Conservation (phyloP, 2,888 invertebrate genomes). For the Willowsia nigromaculata region DNA sequence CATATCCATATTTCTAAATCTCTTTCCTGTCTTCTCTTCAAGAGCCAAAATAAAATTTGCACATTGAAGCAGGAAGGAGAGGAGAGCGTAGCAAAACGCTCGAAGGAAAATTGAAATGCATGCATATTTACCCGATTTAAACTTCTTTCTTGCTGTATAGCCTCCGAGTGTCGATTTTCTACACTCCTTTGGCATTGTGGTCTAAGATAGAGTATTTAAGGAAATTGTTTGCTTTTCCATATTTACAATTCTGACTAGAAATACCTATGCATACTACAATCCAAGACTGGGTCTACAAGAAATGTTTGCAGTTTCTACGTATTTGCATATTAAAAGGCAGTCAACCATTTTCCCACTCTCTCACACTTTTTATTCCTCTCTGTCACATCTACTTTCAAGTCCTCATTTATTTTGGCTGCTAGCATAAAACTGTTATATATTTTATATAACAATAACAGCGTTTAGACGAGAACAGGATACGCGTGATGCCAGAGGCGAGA, state of each 20-base stretch:
- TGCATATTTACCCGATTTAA: background rate
- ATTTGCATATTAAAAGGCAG: background rate
- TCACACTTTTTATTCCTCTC: background rate
- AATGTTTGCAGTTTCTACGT: background rate
- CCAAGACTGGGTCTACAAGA: background rate
- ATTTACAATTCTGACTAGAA: background rate
- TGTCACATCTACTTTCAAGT: no score
- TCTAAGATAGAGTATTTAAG: background rate
- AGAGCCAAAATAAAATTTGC: background rate
- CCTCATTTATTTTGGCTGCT: no score
- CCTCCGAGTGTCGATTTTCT: background rate
- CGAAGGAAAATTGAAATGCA: background rate
- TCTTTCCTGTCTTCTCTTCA: background rate
- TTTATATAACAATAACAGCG: no score
- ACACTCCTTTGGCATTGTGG: background rate
- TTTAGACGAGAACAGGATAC: no score
- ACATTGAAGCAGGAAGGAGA: background rate
- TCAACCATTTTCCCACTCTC: background rate
- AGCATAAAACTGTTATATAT: no score
- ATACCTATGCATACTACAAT: background rate
- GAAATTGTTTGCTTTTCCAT: background rate
- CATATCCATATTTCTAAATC: no score
- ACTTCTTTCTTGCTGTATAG: background rate
- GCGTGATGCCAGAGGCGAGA: no score
- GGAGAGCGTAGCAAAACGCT: background rate